Base-by-base conservation (phyloP, 2,797 vertebrate species). In the Poliocrania exsul region DNA sequence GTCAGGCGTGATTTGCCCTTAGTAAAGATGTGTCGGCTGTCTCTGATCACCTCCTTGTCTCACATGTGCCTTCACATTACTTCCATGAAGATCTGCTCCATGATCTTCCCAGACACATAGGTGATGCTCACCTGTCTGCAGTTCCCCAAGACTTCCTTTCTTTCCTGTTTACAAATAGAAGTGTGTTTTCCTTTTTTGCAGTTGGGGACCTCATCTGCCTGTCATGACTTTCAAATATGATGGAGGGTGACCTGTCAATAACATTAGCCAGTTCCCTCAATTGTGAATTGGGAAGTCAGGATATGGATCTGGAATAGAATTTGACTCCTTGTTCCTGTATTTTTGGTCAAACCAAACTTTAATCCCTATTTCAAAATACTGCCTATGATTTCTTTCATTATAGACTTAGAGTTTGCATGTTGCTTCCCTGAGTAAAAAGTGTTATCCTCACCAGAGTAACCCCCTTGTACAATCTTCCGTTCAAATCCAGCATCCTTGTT, bases 211-310 rank as follows among this genome's bases (percentile, higher is more conserved):
- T 51, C 50, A 51, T 51, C 26, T 51, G 26, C 28, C 49, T 50
- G 26, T 16, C 26, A 28, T 28, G 26, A 51, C 50, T 56, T 57
- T 54, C 35, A 42, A 28, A 35, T 37, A n/a, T 24, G 14, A 67
- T 8, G 18, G 18, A 53, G 10, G 15, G 5, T 28, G 18, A 5
- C 17, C n/a, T 42, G 25, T 24, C 17, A 28, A 10, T 23, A 67
- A 23, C 15, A 37, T 28, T 47, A 47, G 40, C 17, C 61, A 61
- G 4, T 61, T 67, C 54, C 23, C 26, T 49, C 4, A 35, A 6
- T 8, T 46, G 13, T 10, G 23, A 64, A 16, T 9, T 37, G 20
- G 14, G n/a, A 67, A 67, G n/a, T 3, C 0, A 0, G 16, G 18
- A 8, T 67, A 25, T 7, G 25, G 53, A 47, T 61, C 11, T 62